Conservation (phyloP, 1,140 invertebrate genomes). For the Drosophila pseudoananassae region DNA sequence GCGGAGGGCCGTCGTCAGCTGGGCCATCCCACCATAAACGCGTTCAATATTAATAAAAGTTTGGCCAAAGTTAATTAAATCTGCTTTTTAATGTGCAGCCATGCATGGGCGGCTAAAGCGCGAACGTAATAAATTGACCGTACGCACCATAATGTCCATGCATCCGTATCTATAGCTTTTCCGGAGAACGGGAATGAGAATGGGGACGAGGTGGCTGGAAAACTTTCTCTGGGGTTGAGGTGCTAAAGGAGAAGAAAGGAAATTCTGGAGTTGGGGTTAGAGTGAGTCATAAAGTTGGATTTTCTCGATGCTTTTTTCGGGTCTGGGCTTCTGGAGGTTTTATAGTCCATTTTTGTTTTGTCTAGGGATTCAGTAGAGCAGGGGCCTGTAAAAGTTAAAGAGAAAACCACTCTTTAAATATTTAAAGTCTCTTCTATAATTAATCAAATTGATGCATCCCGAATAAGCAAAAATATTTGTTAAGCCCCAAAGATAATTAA, state of each 20-base stretch:
- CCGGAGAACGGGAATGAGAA: slow-evolving; percentile 3
- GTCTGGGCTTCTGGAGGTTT: slow-evolving; percentile 10
- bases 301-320: slow-evolving; percentile 26
- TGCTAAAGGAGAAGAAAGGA: not conserved
- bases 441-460: not conserved
- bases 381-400: not conserved
- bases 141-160: slow-evolving; percentile 58
- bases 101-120: slow-evolving; percentile 66
- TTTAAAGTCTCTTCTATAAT: not conserved
- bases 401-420: not conserved
- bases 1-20: slow-evolving; percentile 18
- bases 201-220: slow-evolving; percentile 8
- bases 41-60: slow-evolving; percentile 81
- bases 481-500: not conserved
- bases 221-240: slow-evolving; percentile 40
- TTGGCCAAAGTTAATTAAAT: slow-evolving; percentile 81
- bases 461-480: not conserved
- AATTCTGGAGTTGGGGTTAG: not conserved
- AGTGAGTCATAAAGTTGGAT: slow-evolving; percentile 48
- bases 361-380: not conserved
- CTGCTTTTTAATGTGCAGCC: slow-evolving; percentile 78
- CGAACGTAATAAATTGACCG: slow-evolving; percentile 78
- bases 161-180: slow-evolving; percentile 45
- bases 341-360: slow-evolving; percentile 9
- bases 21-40: slow-evolving; percentile 49